A percentile compares a stretch with the other conserved stretches of the same genome.
phyloP scores from a whole-genome alignment of 2,888 invertebrate species.

The Saturnia japonica region DNA sequence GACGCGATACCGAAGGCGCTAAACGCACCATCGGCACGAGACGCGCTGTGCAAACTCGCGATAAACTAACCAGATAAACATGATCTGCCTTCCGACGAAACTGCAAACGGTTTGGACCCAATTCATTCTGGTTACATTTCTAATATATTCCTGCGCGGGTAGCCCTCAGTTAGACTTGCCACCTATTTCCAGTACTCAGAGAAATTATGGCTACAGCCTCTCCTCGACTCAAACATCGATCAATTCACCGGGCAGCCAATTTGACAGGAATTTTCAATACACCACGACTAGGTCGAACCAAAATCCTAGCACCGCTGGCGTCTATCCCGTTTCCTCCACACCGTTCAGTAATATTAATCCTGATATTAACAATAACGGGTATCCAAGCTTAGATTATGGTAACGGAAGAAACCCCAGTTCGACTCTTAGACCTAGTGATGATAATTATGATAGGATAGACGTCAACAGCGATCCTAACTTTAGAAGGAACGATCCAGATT shows the following conservation, averaged over 20 bases:
- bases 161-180: conserved; percentile 81
- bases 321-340: conserved; percentile 65
- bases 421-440: conserved; percentile 57
- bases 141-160: conserved; percentile 39
- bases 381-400: conserved; percentile 62
- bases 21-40: conserved; percentile 66
- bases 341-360: conserved; percentile 66
- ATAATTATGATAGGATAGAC: conserved; percentile 72
- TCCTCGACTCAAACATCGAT: conserved; percentile 63
- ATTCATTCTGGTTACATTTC: conserved; percentile 46
- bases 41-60: conserved; percentile 32
- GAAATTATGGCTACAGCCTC: conserved; percentile 63
- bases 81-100: conserved; percentile 62
- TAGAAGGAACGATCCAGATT: conserved; percentile 77
- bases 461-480: conserved; percentile 74
- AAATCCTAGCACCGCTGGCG: conserved; percentile 50
- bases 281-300: conserved; percentile 58
- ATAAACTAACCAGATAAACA: conserved; percentile 47
- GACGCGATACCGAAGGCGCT: conserved; percentile 64
- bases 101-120: conserved; percentile 51
- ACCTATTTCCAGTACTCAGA: conserved; percentile 68
- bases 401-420: conserved; percentile 61
- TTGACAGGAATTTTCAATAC: conserved; percentile 62
- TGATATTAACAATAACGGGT: conserved; percentile 75
- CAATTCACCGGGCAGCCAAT: conserved; percentile 71